Conservation (phyloP, 2,797 vertebrate genomes). For the Phylloscopus collybita region DNA sequence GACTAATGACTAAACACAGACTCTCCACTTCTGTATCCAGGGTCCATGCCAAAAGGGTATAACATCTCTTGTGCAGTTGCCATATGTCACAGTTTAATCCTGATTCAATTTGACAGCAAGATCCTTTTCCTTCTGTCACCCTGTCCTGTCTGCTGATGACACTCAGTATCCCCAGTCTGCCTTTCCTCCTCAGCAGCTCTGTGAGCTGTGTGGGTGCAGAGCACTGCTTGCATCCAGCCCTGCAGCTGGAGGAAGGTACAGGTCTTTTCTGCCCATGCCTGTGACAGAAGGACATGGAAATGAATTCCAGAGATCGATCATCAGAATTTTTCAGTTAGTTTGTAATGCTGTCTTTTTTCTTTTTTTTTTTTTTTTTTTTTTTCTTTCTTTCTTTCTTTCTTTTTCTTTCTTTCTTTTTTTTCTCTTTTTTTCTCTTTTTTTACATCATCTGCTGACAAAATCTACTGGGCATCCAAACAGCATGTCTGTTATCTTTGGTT, state of each 20-base stretch:
- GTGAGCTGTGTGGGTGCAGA: background rate
- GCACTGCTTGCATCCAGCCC: background rate
- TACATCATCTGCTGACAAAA: background rate
- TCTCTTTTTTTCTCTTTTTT: background rate
- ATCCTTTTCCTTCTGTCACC: slow-evolving; percentile 19
- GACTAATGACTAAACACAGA: background rate
- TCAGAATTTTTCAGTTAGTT: background rate
- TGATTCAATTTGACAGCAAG: slow-evolving; percentile 36
- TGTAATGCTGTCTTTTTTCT: background rate
- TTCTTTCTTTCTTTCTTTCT: background rate
- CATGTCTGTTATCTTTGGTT: background rate
- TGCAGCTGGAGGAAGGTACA: background rate
- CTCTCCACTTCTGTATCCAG: background rate
- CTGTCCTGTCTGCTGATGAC: background rate
- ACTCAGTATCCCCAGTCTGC: background rate
- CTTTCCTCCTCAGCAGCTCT: background rate
- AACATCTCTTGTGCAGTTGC: slow-evolving; percentile 3
- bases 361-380: background rate
- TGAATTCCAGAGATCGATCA: background rate
- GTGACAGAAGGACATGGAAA: background rate
- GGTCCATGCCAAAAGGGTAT: background rate
- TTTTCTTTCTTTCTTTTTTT: background rate
- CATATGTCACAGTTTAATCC: background rate
- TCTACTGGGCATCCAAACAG: background rate
- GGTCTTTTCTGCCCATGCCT: background rate